These are phyloP conservation scores for Drosophila limbata DNA, from an alignment of 2,888 invertebrate species.

Conservation along the genomic window DNA sequence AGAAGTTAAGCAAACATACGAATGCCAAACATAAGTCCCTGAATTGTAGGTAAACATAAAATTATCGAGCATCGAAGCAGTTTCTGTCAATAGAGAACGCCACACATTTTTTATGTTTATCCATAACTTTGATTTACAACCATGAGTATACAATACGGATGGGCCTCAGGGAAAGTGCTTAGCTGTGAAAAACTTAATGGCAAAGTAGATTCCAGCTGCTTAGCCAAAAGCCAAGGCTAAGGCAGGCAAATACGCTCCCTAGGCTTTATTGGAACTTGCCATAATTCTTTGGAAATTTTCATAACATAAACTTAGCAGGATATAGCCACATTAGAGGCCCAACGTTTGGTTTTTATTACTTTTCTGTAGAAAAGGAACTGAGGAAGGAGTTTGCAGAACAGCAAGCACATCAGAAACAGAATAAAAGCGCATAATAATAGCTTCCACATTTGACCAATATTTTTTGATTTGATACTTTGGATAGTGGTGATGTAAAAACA, in stretches of 20 bases:
- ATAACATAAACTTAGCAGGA: constrained; percentile 40
- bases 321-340: constrained; percentile 19
- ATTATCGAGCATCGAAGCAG: constrained; percentile 13
- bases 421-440: neutral
- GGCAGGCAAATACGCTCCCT: constrained; percentile 10
- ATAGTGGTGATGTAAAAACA: too few species aligned
- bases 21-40: neutral
- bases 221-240: constrained; percentile 10
- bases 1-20: neutral
- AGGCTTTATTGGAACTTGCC: constrained; percentile 36
- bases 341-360: constrained; percentile 29
- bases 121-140: constrained; percentile 64
- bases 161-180: constrained; percentile 33
- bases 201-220: constrained; percentile 7
- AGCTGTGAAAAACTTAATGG: constrained; percentile 35
- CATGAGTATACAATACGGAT: constrained; percentile 6
- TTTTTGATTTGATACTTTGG: too few species aligned
- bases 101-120: constrained; percentile 52
- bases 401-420: neutral
- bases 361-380: neutral
- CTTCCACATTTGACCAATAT: too few species aligned
- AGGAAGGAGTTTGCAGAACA: neutral
- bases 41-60: constrained; percentile 20
- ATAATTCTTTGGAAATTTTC: constrained; percentile 54
- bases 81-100: constrained; percentile 49